Conservation (phyloP, 2,797 vertebrate species). For the Girardinus metallicus region DNA sequence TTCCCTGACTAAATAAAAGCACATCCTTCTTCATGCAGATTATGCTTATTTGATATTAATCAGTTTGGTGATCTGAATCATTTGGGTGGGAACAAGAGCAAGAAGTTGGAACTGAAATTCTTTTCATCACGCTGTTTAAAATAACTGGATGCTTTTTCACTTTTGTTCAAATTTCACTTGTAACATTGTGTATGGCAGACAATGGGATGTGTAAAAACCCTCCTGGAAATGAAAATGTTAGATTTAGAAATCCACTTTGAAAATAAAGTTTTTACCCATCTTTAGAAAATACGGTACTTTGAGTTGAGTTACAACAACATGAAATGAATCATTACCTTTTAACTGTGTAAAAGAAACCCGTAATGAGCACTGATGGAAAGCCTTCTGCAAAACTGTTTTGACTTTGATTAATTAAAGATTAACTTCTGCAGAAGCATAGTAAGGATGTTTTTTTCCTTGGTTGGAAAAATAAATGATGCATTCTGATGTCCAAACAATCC, state of each 20-base stretch:
- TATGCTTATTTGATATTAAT: background rate
- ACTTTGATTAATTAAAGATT: slow-evolving; percentile 47
- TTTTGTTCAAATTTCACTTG: background rate
- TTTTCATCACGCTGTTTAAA: background rate
- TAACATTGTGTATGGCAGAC: background rate
- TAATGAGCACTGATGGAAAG: slow-evolving; percentile 22
- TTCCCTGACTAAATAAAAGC: background rate
- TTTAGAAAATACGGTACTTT: background rate
- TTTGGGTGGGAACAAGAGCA: background rate
- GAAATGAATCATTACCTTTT: background rate
- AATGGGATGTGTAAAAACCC: background rate
- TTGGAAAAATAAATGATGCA: slow-evolving; percentile 8
- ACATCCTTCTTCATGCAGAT: background rate
- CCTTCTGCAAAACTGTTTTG: slow-evolving; percentile 20
- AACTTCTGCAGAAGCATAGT: slow-evolving; percentile 10
- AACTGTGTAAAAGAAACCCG: background rate
- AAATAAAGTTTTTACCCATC: slow-evolving; percentile 11
- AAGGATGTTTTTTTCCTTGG: slow-evolving; percentile 22
- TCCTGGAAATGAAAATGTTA: background rate
- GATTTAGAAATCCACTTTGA: slow-evolving; percentile 24
- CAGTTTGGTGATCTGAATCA: background rate
- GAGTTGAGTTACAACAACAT: background rate
- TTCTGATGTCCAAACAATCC: slow-evolving; percentile 30
- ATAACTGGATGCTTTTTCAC: background rate
- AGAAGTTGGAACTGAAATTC: background rate